Conservation (phyloP, 2,888 invertebrate genomes). For the Ormyrus rosae region DNA sequence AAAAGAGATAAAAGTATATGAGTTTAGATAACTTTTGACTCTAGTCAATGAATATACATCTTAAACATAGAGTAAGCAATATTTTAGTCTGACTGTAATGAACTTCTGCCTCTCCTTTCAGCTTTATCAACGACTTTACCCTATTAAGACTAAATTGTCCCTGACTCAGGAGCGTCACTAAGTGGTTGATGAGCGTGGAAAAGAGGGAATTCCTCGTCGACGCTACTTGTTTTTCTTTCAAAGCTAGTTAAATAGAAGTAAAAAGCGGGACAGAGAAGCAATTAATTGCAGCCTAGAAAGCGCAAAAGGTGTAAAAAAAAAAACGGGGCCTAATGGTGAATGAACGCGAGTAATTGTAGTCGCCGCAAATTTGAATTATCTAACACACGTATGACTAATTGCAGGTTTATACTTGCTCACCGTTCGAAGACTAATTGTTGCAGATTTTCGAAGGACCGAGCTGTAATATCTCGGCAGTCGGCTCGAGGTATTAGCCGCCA, state of each 20-base stretch:
- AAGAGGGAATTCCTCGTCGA: neutral
- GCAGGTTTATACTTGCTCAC: too few species aligned
- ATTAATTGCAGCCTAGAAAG: too few species aligned
- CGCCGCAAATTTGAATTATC: too few species aligned
- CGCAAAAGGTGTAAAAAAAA: too few species aligned
- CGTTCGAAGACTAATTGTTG: too few species aligned
- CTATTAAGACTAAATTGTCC: slow-evolving; percentile 41
- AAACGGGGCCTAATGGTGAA: too few species aligned
- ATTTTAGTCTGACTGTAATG: neutral
- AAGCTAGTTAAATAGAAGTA: too few species aligned
- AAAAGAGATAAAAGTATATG: slow-evolving; percentile 49
- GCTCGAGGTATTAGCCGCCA: slow-evolving; percentile 38
- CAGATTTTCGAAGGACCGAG: too few species aligned
- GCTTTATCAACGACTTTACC: slow-evolving; percentile 13
- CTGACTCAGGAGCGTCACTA: neutral
- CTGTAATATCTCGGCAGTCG: neutral
- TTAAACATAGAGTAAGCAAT: neutral
- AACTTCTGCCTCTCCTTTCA: neutral
- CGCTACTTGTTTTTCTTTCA: too few species aligned
- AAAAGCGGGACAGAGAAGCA: too few species aligned
- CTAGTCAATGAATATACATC: neutral
- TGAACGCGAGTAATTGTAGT: too few species aligned
- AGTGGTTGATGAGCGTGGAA: slow-evolving; percentile 15
- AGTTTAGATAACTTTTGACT: neutral
- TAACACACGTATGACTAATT: too few species aligned